Base-by-base conservation (phyloP, 2,888 invertebrate genomes). In the Emmelina monodactyla region DNA sequence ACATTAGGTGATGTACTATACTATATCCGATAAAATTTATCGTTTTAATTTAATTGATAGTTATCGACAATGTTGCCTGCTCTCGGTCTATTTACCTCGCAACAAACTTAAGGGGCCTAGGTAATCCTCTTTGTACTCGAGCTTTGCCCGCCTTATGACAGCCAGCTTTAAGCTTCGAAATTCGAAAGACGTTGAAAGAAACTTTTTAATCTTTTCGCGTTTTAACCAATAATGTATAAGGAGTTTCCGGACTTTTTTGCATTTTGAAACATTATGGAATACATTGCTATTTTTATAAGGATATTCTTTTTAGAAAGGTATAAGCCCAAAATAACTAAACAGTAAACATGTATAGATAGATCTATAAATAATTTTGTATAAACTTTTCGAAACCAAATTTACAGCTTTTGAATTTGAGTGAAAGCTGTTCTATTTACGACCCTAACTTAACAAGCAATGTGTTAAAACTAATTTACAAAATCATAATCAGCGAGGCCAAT, bases 101-200 rank as follows among this genome's bases (percentile, higher is more conserved):
- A 65, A 69, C 66, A 70, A 72, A 73, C 70, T 73, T 72, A 65
- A 66, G 63, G 63, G 62, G 58, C 66, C 61, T 72, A 25, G 25
- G 11, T 25, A 72, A 73, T 73, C 73, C 70, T 64, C 72, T 70
- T 71, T 60, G 61, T 63, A 72, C 64, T 69, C 61, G 49, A 64
- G 65, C 69, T 69, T 68, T 66, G 65, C 63, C 66, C 68, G 62
- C 62, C 66, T 68, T 73, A 72, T 73, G 71, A 73, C 70, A 71
- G 64, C 53, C 58, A 62, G 63, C 65, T 65, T 62, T 63, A 55
- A 62, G 63, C 62, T 59, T 56, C 55, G 51, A 54, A 63, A 62
- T 60, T 56, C 55, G 51, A 54, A 63, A 63, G 58, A 65, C 62
- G 55, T 55, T 55, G 58, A 57, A 51, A 55, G 52, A 63, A 72